Base-by-base conservation (phyloP, 2,113 vertebrate genomes). In the Vulpes lagopus region DNA sequence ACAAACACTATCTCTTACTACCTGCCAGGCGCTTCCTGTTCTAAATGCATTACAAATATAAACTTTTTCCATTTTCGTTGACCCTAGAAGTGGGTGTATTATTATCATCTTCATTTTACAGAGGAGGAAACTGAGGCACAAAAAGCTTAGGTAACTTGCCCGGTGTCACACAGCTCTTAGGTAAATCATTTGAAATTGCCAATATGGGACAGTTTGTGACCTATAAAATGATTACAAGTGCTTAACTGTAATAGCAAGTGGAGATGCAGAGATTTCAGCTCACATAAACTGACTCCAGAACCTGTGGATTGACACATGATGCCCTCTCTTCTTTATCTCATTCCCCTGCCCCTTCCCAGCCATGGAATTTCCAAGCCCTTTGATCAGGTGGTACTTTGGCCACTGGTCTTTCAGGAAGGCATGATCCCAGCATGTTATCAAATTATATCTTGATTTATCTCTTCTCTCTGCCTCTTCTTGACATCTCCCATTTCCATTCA, bases 391-490 rank as follows among this genome's bases (percentile, higher is more conserved):
- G 0, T 30, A 25, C 38, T 89, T 78, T 83, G 89, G 23, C 51
- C 73, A 5, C 64, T 53, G 25, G 43, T 95, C 38, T 96, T 92
- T 84, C 35, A 79, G 53, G 51, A 92, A 85, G 53, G 91, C 83
- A 35, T 65, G 49, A 38, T 76, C 25, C 30, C 22, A 59, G 38
- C 38, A 16, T 38, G 81, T 69, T 80, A 38, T 8, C 51, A 80
- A 49, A 16, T 43, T 20, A 2, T 49, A 55, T 59, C 64, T 74
- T 65, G 60, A 38, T 76, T 64, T 79, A 4, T 62, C 51, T 71
- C 57, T 57, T 91, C 49, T 89, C 65, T 82, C 25, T 89, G 59
- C 30, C 35, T 62, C 35, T 51, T 73, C 38, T 57, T 57, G n/a
- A 65, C 2, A 1, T 71, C 32, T 89, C 71, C 67, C 57, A 1